Conservation (phyloP, 2,888 invertebrate genomes). For the Creontiades dilutus region DNA sequence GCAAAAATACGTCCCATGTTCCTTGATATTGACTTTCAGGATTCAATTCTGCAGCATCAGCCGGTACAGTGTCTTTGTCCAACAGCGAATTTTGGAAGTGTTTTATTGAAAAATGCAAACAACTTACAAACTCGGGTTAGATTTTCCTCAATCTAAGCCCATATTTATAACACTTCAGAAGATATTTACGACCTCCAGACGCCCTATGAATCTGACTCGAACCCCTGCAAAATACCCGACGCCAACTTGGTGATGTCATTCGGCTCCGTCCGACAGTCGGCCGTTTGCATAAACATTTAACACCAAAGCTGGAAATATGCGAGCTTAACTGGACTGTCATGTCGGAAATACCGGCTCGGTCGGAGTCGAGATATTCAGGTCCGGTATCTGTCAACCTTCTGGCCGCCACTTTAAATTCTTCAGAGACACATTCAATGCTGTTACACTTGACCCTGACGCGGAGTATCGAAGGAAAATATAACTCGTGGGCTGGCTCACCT, state of each 20-base stretch:
- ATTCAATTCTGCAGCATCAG: too few relatives aligned
- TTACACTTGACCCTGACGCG: slow-evolving; percentile 28
- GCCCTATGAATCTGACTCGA: too few relatives aligned
- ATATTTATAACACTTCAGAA: too few relatives aligned
- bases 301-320: neutral
- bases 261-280: neutral
- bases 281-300: neutral
- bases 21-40: too few relatives aligned
- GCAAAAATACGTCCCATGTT: too few relatives aligned
- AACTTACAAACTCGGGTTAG: too few relatives aligned
- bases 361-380: neutral
- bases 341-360: neutral
- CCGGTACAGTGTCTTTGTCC: too few relatives aligned
- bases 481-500: neutral
- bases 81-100: too few relatives aligned
- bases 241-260: neutral
- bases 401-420: neutral
- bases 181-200: too few relatives aligned
- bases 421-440: neutral
- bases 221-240: too few relatives aligned
- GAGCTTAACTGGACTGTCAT: neutral
- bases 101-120: too few relatives aligned
- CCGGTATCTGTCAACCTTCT: neutral
- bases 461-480: neutral
- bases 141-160: too few relatives aligned